Evolutionary conservation across 2,888 invertebrate species (phyloP), one percentile per base, ranked within the genome.

Genomic region (Nineta flava): DNA sequence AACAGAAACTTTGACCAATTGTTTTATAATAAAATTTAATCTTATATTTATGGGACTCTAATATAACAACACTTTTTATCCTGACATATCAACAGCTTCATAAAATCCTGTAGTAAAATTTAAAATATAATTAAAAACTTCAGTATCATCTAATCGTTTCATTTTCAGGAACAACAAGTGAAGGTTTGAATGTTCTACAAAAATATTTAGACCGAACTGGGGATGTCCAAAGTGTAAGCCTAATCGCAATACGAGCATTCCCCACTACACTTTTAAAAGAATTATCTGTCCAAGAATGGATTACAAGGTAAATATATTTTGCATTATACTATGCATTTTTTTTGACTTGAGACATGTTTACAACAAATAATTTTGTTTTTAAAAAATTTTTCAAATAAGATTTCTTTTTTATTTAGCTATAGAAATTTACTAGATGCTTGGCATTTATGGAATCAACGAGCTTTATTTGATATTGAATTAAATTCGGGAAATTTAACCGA

Each of bases 201-300:
- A 80, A 79, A 54, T 94, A 91, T 69, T 73, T 95, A 58, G 92
- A 96, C 69, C 66, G 72, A 32, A 82, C 87, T 1, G 86, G 87
- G 9, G 95, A 96, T 71, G 83, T 96, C 53, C 95, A 96, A 70
- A 90, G 92, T 19, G 90, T 84, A 15, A 83, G 87, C 58, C 70
- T 92, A 55, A 75, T 91, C 59, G 77, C 82, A 45, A 81, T 91
- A 46, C 76, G 85, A 62, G 83, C 87, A 57, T 79, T 86, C 62
- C 78, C 85, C 42, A 70, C 77, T 15, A 83, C 84, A 55, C 71
- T 87, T 55, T 73, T 79, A 48, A 70, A 76, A 46, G 76, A 80
- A 54, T 65, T 66, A 59, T 71, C 65, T 54, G 75, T 78, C 48
- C 74, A 75, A 64, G 73, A 76, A 61, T 86, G 86, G 86, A 80